Evolutionary conservation across 2,797 vertebrate genomes (phyloP).

Genomic region (Syncerus caffer): DNA sequence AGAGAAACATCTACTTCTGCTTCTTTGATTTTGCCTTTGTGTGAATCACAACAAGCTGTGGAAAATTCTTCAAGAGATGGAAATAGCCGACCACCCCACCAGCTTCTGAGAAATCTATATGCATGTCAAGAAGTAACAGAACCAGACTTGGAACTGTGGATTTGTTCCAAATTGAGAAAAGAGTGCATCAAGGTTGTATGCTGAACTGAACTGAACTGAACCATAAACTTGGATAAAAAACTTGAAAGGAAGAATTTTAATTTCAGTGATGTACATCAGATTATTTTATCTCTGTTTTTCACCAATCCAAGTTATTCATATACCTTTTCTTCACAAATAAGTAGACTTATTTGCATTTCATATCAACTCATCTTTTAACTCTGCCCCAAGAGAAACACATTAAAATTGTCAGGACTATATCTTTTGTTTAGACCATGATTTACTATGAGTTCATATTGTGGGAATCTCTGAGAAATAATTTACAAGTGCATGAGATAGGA

Average conservation of each 20-base stretch:
- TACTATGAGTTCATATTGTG: background rate
- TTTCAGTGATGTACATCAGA: background rate
- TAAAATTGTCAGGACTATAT: background rate
- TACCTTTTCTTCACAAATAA: background rate
- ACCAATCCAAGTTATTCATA: background rate
- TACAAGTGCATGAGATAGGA: background rate
- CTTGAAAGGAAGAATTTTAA: background rate
- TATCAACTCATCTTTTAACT: background rate
- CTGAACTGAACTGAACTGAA: background rate
- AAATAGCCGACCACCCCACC: background rate
- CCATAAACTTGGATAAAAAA: background rate
- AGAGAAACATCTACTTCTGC: background rate
- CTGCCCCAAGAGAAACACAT: background rate
- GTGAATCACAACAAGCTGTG: background rate
- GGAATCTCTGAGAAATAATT: background rate
- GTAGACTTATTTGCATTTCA: background rate
- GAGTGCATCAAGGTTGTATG: background rate
- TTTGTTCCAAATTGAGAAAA: background rate
- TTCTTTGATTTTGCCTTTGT: background rate
- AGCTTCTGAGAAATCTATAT: background rate
- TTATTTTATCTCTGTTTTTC: background rate
- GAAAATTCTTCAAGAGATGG: background rate
- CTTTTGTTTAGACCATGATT: background rate
- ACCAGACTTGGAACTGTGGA: background rate
- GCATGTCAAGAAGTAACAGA: background rate